phyloP scores from a whole-genome alignment of 2,888 invertebrate species.

The Plagodis pulveraria region DNA sequence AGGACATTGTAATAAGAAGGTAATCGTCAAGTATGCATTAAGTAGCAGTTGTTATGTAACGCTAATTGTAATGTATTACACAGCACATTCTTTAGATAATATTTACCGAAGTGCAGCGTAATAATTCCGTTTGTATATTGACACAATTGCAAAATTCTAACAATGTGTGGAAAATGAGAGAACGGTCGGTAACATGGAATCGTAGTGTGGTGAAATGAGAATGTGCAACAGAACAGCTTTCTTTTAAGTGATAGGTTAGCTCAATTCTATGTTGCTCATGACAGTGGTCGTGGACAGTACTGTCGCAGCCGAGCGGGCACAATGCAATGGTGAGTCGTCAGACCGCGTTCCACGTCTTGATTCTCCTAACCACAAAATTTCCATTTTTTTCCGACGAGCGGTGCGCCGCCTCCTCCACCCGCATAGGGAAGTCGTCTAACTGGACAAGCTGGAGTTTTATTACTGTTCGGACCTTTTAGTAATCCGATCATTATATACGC shows the following conservation, averaged over 20 bases:
- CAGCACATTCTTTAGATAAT: constrained; percentile 64
- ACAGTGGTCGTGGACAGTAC: constrained; percentile 24
- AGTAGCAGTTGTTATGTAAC: constrained; percentile 63
- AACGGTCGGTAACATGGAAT: not conserved
- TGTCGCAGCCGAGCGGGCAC: constrained; percentile 31
- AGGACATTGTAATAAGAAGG: no score
- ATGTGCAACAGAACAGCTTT: constrained; percentile 10
- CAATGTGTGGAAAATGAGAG: no score
- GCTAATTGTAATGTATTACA: constrained; percentile 40
- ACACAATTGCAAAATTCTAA: no score
- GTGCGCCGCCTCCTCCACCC: constrained; percentile 52
- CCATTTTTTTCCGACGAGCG: constrained; percentile 51
- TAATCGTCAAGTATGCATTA: constrained; percentile 34
- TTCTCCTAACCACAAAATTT: constrained; percentile 68
- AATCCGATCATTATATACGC: constrained; percentile 34
- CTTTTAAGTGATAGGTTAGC: constrained; percentile 10
- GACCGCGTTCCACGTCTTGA: constrained; percentile 48
- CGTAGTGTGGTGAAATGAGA: constrained; percentile 10
- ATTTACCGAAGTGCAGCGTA: constrained; percentile 21
- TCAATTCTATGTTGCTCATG: constrained; percentile 16
- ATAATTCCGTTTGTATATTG: no score
- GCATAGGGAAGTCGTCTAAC: constrained; percentile 62
- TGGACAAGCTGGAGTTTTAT: constrained; percentile 62
- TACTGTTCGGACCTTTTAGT: constrained; percentile 54
- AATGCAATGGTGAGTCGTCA: constrained; percentile 47